Evolutionary conservation across 2,888 invertebrate species (phyloP), one percentile per base, ranked within the genome.

Genomic region (Sinohyriopsis cumingii): DNA sequence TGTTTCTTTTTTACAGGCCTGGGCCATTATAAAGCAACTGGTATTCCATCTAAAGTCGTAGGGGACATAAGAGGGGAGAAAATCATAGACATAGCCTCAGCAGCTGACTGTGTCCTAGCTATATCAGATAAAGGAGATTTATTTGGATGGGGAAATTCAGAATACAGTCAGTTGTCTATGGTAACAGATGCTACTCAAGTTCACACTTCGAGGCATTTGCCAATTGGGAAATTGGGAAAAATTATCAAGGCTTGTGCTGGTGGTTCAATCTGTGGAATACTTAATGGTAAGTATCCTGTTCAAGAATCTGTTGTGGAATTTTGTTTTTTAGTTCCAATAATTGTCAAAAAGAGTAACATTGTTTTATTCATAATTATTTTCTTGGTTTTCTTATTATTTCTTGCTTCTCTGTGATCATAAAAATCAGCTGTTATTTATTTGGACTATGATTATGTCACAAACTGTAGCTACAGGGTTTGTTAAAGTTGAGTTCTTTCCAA

Each of bases 131-230:
- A 94, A 82, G 97, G 98, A 5, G 95, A 97, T 84, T 92, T 97
- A 2, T 98, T 97, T 91, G 98, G 97, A 1, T 99, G 98, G 98
- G 98, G 99, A 12, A 98, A 97, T 89, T 94, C 95, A 0, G 98
- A 99, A 90, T 98, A 97, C 86, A 94, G 94, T 0, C 98, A 98
- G 89, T 91, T 99, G 56, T 91, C 93, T 45, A 90, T 92, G 82
- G 85, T 86, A 22, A 85, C 83, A 5, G 81, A 84, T 3, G 74
- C 82, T 53, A 86, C 90, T 55, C 96, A 96, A 90, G 91, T 96
- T 6, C 93, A 93, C 85, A 92, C 92, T 80, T 95, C 97, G 0
- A 93, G 93, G 57, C 91, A 94, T 63, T 92, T 94, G 0, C 91
- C 92, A 65, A 91, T 93, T 28, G 76, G 68, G 33, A 60, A 69